These are phyloP conservation scores for Phallusia fumigata DNA, from an alignment of 23 tunicate genomes.

Conservation along the genomic window DNA sequence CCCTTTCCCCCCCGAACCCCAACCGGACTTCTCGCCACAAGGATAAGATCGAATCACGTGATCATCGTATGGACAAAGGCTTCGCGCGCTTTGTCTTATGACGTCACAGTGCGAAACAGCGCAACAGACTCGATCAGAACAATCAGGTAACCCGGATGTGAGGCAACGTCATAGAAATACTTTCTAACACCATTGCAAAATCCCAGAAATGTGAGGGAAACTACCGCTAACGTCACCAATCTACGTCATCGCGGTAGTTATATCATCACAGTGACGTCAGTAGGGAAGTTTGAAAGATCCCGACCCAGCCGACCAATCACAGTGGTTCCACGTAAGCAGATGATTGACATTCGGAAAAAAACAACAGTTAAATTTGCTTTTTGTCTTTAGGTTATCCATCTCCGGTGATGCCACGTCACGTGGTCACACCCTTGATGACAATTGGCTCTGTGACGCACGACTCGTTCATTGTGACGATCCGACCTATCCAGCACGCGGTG, in stretches of 20 bases:
- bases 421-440: conserved; percentile 10
- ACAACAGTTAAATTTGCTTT: neutral
- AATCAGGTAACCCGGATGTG: neutral
- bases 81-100: conserved; percentile 56
- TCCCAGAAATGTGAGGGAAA: conserved; percentile 25
- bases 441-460: conserved; percentile 14
- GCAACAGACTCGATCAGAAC: neutral
- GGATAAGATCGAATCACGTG: conserved; percentile 43
- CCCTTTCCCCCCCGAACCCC: conserved; percentile 54
- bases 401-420: conserved; percentile 32
- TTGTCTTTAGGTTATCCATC: conserved; percentile 33
- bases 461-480: conserved; percentile 26
- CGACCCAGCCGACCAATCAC: conserved; percentile 32
- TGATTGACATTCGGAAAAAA: too few species aligned
- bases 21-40: conserved; percentile 30
- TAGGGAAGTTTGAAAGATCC: conserved; percentile 64
- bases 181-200: neutral
- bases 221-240: conserved; percentile 30
- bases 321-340: conserved; percentile 49
- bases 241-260: conserved; percentile 31
- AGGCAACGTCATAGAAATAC: neutral
- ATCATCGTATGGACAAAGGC: conserved; percentile 51
- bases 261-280: conserved; percentile 43
- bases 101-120: conserved; percentile 35
- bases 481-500: conserved; percentile 31